Base-by-base conservation (phyloP, 92 coral and sea anemone genomes). In the Zoanthus sociatus region DNA sequence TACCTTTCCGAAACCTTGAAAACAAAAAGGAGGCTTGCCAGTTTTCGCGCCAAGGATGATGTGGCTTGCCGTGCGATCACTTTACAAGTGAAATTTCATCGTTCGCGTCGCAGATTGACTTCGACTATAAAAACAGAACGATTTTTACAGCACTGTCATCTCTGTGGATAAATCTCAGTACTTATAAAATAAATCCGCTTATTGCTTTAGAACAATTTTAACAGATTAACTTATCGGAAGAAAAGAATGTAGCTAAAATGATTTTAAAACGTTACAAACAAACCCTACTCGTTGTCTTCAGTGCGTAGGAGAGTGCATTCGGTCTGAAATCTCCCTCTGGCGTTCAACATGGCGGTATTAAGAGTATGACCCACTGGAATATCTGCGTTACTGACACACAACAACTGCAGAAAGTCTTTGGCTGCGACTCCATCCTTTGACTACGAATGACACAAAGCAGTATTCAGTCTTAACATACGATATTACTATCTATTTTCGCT, bases 311-410 rank as follows among this genome's bases (percentile, higher is more conserved):
- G 86, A 3, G 94, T 93, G 61, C 98, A 93, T 44, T 73, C 92
- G 32, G 92, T 77, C 76, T 93, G 94, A 77, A 90, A 89, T 46
- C 99, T 92, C 16, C 98, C 99, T 15, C 71, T 81, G 17, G 88
- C 75, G 88, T 97, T 97, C 30, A 97, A 81, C 89, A 97, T 79
- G 79, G 94, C 87, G 0, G 99, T 93, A 13, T 85, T 92, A 3
- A 86, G 87, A 31, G 91, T 45, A 20, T 83, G 90, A 33, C 95
- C 95, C 26, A 92, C 89, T 13, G 97, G 92, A 18, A 92, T 79
- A 44, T 83, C 87, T 31, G 91, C 94, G 83, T 95, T 93, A 51
- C 89, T 93, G 21, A 93, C 88, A 73, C 99, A 97, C 73, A 97
- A 31, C 63, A 58, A 63, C 85, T 97, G 98, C 26, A 97, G 92